These are phyloP conservation scores for Perca schrenkii DNA, from an alignment of 2,113 vertebrate genomes.

Conservation along the genomic window DNA sequence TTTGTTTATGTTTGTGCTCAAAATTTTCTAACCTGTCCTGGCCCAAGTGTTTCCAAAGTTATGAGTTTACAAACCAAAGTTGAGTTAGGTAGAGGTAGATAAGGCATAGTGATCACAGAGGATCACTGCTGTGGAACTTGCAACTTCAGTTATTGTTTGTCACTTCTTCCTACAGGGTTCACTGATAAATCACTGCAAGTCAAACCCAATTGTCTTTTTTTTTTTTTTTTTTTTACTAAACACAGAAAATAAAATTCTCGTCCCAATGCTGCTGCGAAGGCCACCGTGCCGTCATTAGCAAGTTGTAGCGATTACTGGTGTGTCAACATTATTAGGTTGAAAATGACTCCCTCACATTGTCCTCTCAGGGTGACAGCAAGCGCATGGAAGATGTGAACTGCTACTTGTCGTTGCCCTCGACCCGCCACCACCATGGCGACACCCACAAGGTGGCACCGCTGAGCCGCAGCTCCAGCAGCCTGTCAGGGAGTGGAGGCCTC, in stretches of 20 bases:
- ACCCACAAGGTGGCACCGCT: conserved; percentile 83
- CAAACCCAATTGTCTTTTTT: neutral
- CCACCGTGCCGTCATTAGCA: neutral
- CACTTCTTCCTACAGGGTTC: neutral
- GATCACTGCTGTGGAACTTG: conserved; percentile 5
- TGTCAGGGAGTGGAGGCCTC: conserved; percentile 81
- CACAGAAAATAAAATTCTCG: conserved; percentile 4
- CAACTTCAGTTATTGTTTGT: conserved; percentile 13
- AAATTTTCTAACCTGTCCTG: conserved; percentile 7
- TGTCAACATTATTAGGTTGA: neutral
- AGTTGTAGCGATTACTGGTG: neutral
- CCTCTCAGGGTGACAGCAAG: conserved; percentile 93
- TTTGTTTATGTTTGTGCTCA: neutral
- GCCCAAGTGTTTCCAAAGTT: conserved; percentile 7
- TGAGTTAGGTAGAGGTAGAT: conserved; percentile 11
- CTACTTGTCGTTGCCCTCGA: conserved; percentile 90
- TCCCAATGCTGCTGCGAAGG: neutral
- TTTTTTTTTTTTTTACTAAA: conserved; percentile 17
- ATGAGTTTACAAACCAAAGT: conserved; percentile 9
- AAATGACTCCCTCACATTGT: neutral
- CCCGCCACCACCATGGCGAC: conserved; percentile 86
- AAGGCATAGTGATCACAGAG: neutral
- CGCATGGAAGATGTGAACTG: conserved; percentile 94
- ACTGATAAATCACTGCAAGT: conserved; percentile 24
- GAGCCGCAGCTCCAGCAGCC: conserved; percentile 87